A percentile compares a stretch with the other conserved stretches of the same genome.
These are phyloP conservation scores for Acanthurus tractus DNA, from an alignment of 2,797 vertebrate genomes.

Conservation along the genomic window DNA sequence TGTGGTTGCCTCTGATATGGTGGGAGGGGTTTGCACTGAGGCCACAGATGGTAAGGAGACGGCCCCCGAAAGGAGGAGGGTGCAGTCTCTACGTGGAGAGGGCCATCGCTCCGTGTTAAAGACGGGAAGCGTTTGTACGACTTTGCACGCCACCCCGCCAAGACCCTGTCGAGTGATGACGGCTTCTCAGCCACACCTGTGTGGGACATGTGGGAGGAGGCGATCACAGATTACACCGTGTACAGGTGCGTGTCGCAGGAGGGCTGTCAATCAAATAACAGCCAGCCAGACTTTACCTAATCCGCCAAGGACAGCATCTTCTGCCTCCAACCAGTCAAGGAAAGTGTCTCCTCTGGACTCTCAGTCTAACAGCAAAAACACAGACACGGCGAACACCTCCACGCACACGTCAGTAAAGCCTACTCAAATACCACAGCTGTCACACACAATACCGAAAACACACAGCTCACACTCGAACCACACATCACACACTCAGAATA, in stretches of 20 bases:
- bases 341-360: conserved; percentile 64
- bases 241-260: conserved; percentile 82
- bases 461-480: conserved; percentile 71
- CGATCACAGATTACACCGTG: conserved; percentile 81
- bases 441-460: conserved; percentile 80
- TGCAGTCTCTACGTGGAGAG: conserved; percentile 81
- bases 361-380: conserved; percentile 56
- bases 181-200: conserved; percentile 73
- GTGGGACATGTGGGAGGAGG: conserved; percentile 82
- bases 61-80: conserved; percentile 71
- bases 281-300: conserved; percentile 84
- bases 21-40: conserved; percentile 86
- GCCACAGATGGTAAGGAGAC: conserved; percentile 69
- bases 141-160: conserved; percentile 77
- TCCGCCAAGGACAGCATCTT: conserved; percentile 66
- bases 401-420: conserved; percentile 45
- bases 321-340: conserved; percentile 54
- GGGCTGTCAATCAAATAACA: conserved; percentile 72
- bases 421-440: conserved; percentile 66
- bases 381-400: conserved; percentile 40
- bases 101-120: conserved; percentile 66
- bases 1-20: conserved; percentile 83
- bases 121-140: conserved; percentile 64
- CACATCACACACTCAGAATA: conserved; percentile 48
- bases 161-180: conserved; percentile 76